Evolutionary conservation across 1,140 invertebrate genomes (phyloP).

Genomic region (Magallana angulata): DNA sequence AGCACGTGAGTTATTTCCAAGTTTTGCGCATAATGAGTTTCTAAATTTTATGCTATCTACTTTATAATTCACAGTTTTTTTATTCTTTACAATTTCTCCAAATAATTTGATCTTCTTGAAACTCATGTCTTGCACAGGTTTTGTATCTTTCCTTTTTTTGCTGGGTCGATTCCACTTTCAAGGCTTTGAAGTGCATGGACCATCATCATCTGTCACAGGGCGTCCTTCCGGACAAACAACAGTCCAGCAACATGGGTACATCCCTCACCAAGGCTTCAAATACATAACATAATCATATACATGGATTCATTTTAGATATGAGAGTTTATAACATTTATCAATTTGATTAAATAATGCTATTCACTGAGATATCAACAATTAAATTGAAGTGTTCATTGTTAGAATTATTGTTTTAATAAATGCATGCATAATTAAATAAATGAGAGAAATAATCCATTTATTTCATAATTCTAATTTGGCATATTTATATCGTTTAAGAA

Average conservation of each 20-base stretch:
- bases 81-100: conserved; percentile 37
- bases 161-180: conserved; percentile 21
- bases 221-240: background rate
- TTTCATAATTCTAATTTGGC: conserved; percentile 26
- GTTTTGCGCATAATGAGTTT: conserved; percentile 36
- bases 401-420: conserved; percentile 18
- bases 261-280: conserved; percentile 6
- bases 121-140: conserved; percentile 29
- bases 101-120: conserved; percentile 41
- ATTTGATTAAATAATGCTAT: conserved; percentile 12
- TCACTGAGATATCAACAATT: background rate
- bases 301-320: background rate
- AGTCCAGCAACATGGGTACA: conserved; percentile 10
- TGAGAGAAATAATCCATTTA: conserved; percentile 28
- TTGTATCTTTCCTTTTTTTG: background rate
- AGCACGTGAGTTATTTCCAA: conserved; percentile 40
- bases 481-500: conserved; percentile 12
- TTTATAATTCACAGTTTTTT: conserved; percentile 38
- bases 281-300: too few species aligned
- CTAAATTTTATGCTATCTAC: conserved; percentile 43
- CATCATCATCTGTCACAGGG: background rate
- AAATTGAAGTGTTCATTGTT: background rate
- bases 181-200: background rate
- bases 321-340: conserved; percentile 6
- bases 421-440: conserved; percentile 27